Evolutionary conservation across 2,113 vertebrate genomes (phyloP).

Genomic region (Cheirogaleus medius): DNA sequence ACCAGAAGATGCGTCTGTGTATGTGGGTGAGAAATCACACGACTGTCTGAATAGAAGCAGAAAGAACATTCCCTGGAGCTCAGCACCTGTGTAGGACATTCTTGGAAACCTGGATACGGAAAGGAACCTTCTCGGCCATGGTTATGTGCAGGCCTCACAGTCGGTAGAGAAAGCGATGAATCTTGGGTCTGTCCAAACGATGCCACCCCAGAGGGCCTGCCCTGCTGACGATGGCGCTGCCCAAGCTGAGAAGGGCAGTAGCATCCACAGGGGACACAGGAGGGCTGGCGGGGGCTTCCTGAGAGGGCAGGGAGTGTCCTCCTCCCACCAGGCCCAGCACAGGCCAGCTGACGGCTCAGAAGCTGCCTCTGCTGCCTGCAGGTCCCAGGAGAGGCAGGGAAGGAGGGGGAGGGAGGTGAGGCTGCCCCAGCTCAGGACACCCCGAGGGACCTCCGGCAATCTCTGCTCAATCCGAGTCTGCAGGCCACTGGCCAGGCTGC

Average conservation of each 20-base stretch:
- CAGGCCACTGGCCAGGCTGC: neutral
- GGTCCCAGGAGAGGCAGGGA: neutral
- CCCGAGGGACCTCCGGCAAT: too few relatives aligned
- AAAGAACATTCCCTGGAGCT: fast-evolving
- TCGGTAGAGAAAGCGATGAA: fast-evolving
- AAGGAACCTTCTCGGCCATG: fast-evolving
- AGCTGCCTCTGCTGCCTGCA: too few relatives aligned
- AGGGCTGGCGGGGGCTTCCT: neutral
- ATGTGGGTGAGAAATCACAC: neutral
- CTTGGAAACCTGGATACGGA: neutral
- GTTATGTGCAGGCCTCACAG: fast-evolving
- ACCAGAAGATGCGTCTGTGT: fast-evolving
- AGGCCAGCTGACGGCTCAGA: neutral
- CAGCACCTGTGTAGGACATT: fast-evolving
- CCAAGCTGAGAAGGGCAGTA: fast-evolving
- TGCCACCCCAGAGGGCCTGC: fast-evolving
- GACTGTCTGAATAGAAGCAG: neutral
- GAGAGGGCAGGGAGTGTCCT: neutral
- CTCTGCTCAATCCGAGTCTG: neutral
- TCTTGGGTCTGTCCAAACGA: fast-evolving
- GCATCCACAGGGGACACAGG: fast-evolving
- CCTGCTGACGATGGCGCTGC: fast-evolving
- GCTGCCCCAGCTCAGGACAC: too few relatives aligned
- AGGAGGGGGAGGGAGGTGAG: neutral
- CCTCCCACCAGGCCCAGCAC: fast-evolving